Conservation (phyloP, 1,140 invertebrate species). For the Cydia splendana region DNA sequence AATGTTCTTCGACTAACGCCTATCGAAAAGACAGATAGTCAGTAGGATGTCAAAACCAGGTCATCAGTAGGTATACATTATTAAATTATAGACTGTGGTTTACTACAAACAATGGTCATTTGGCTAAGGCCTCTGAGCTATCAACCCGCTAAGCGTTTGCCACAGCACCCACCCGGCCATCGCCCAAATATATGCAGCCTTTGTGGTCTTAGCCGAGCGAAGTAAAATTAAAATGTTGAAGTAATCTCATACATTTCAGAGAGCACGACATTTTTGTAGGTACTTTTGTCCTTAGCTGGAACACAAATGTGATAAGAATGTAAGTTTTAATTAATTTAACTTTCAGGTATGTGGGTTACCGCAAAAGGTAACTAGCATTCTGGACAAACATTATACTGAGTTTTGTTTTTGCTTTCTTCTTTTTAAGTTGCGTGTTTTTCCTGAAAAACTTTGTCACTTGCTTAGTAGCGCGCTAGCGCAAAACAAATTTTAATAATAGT, state of each 20-base stretch:
- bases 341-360: neutral
- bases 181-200: neutral
- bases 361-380: neutral
- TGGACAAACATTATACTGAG: neutral
- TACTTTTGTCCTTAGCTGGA: neutral
- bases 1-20: too few species aligned
- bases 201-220: slow-evolving; percentile 5
- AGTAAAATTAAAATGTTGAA: slow-evolving; percentile 7
- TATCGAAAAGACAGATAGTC: too few species aligned
- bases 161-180: neutral
- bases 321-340: neutral
- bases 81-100: too few species aligned
- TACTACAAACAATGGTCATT: too few species aligned
- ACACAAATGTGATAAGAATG: neutral
- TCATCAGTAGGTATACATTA: too few species aligned
- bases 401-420: too few species aligned
- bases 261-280: neutral
- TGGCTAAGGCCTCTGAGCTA: too few species aligned
- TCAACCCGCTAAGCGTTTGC: neutral
- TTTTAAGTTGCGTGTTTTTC: too few species aligned
- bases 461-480: too few species aligned
- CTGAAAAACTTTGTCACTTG: too few species aligned
- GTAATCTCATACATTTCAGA: neutral
- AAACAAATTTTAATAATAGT: too few species aligned
- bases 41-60: too few species aligned